Evolutionary conservation across 1,140 invertebrate genomes (phyloP).

Genomic region (Argopecten irradians): DNA sequence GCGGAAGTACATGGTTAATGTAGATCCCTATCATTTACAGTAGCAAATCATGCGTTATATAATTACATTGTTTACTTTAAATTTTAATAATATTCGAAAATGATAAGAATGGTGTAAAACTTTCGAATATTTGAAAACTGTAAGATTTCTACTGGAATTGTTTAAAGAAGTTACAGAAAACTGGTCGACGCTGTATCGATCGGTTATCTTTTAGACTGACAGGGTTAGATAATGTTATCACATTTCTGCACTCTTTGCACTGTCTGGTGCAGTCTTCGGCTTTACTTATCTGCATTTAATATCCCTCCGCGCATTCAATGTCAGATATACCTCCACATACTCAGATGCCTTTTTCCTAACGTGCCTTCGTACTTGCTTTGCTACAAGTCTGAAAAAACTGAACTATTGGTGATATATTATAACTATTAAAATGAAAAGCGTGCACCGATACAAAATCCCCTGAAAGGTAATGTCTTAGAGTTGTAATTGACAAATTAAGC

Average conservation of each 20-base stretch:
- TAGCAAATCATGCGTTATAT: neutral
- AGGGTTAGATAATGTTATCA: neutral
- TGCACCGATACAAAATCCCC: too few relatives aligned
- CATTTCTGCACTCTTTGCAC: neutral
- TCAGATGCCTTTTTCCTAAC: too few relatives aligned
- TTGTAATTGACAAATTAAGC: too few relatives aligned
- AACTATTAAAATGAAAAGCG: too few relatives aligned
- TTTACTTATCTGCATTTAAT: neutral
- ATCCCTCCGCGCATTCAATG: neutral
- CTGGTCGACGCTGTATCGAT: neutral
- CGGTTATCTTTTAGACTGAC: neutral
- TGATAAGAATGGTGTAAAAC: neutral
- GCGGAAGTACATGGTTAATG: neutral
- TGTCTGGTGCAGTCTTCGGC: neutral
- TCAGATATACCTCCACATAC: too few relatives aligned
- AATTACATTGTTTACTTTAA: neutral
- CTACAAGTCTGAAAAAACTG: too few relatives aligned
- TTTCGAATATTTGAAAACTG: neutral
- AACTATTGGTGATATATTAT: too few relatives aligned
- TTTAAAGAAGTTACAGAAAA: neutral
- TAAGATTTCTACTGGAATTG: neutral
- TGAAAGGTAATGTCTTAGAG: too few relatives aligned
- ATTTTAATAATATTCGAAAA: neutral
- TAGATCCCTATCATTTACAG: neutral
- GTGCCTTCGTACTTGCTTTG: too few relatives aligned